Conservation (phyloP, 2,888 invertebrate genomes). For the Philaethria dido region DNA sequence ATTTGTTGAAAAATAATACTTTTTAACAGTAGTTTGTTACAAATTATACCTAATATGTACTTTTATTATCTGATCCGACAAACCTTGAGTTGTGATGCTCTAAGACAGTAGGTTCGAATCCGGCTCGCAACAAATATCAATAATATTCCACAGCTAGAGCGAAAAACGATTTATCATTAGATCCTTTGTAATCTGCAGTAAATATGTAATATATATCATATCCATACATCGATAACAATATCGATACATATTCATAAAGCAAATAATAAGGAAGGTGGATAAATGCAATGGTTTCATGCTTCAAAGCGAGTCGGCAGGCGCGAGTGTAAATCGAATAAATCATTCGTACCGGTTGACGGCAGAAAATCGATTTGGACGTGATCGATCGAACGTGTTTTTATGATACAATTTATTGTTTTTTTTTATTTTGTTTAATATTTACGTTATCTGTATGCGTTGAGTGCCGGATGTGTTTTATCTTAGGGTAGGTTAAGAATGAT, state of each 20-base stretch:
- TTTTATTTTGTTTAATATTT: conserved; percentile 15
- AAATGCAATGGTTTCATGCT: conserved; percentile 40
- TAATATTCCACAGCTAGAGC: too few relatives aligned
- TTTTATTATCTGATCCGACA: too few relatives aligned
- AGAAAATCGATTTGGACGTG: conserved; percentile 73
- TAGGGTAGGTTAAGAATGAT: background rate
- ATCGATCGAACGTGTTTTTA: conserved; percentile 51
- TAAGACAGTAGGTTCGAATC: too few relatives aligned
- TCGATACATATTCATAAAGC: conserved; percentile 23
- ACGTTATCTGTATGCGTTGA: background rate
- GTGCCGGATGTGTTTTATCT: conserved; percentile 6
- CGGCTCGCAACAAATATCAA: too few relatives aligned
- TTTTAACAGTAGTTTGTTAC: too few relatives aligned
- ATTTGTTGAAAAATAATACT: too few relatives aligned
- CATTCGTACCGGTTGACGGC: conserved; percentile 67
- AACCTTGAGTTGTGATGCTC: too few relatives aligned
- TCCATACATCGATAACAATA: conserved; percentile 14
- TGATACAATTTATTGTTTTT: conserved; percentile 38
- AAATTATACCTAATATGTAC: too few relatives aligned
- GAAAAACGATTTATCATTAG: too few relatives aligned
- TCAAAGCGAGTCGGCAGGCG: conserved; percentile 51
- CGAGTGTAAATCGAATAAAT: conserved; percentile 71
- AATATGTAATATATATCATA: too few relatives aligned
- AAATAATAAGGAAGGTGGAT: conserved; percentile 28
- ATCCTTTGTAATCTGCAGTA: too few relatives aligned